Conservation (phyloP, 2,888 invertebrate species). For the Halocaridina rubra region DNA sequence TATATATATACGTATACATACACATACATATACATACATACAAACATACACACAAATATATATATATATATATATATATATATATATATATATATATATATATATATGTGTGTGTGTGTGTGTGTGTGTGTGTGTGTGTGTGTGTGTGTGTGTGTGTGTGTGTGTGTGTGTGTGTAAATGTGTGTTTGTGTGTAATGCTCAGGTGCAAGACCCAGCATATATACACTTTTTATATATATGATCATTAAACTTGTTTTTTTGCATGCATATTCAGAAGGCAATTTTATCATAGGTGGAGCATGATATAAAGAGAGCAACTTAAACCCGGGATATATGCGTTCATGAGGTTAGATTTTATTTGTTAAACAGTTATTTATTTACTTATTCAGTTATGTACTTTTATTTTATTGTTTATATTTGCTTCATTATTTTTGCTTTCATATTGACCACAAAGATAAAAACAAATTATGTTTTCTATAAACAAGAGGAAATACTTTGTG, state of each 20-base stretch:
- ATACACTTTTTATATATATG: too few relatives aligned
- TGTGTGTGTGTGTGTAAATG: not conserved
- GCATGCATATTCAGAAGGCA: too few relatives aligned
- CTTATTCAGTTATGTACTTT: too few relatives aligned
- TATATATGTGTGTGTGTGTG: constrained; percentile 3
- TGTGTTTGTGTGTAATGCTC: not conserved
- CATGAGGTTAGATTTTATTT: too few relatives aligned
- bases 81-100: constrained; percentile 16
- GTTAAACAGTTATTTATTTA: too few relatives aligned
- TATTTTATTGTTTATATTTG: too few relatives aligned
- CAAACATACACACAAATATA: not conserved
- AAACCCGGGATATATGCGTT: too few relatives aligned
- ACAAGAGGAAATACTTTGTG: not conserved
- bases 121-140: not conserved
- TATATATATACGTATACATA: not conserved
- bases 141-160: not conserved
- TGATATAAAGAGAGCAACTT: too few relatives aligned
- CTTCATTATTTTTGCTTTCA: too few relatives aligned
- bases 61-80: not conserved
- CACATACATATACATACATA: not conserved
- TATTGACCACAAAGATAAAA: not conserved
- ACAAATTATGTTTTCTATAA: not conserved
- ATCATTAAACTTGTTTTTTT: too few relatives aligned
- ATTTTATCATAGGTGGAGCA: too few relatives aligned
- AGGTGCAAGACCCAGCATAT: not conserved